Evolutionary conservation across 2,113 vertebrate species (phyloP), one percentile per base, ranked within the genome.

Genomic region (Chascanopsetta lugubris): DNA sequence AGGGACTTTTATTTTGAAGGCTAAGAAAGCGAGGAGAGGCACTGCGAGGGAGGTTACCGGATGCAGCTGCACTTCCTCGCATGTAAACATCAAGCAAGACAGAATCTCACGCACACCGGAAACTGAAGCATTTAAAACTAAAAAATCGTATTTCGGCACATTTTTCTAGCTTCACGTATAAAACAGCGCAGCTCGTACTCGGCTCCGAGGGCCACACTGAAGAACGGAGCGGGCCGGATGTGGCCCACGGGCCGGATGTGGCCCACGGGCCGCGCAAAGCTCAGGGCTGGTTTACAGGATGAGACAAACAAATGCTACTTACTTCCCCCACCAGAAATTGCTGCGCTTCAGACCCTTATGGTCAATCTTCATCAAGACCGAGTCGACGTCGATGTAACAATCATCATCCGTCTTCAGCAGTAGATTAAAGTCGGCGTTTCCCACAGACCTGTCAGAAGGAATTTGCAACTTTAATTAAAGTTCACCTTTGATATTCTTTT

Each of bases 271-370:
- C n/a, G n/a, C n/a, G n/a, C n/a, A n/a, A n/a, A n/a, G n/a, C n/a
- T n/a, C n/a, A n/a, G n/a, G n/a, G n/a, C n/a, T 5, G 18, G 29
- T 40, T 53, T 58, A 64, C 65, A 36, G 24, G 22, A 27, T 20
- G 29, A 1, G 57, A 70, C 30, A 50, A n/a, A 30, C 2, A 21
- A 24, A 29, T 2, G 22, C 29, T 64, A 95, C 96, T 95, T 82
- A 99, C 97, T 99, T 99, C 76, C 97, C 97, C 97, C 97, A 99
- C 97, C 97, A 99, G 69, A 95, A 93, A 73, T 96, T 94, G 56
- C 92, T 93, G 61, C 90, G 92, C 38, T 91, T 90, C 76, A 98
- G 69, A 57, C 89, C 89, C 85, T 93, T 94, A 47, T 87, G 93
- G 81, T 88, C 86, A 63, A 97, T 94, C 84, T 95, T 96, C 84